Evolutionary conservation across 53 echinoderm and acorn worm genomes (phyloP).

Genomic region (Actinopyga echinites): DNA sequence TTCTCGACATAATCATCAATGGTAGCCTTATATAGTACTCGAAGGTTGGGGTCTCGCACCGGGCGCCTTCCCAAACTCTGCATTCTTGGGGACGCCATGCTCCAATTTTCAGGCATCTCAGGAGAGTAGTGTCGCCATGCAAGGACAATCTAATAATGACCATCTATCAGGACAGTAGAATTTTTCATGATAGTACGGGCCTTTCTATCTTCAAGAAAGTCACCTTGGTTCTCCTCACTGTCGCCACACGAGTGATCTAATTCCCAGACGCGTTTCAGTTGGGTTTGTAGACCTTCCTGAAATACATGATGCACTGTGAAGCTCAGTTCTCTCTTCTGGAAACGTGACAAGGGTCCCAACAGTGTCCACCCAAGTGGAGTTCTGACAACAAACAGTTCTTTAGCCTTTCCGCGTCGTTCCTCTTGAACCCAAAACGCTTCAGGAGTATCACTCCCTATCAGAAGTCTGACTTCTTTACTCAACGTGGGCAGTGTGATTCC

Average conservation of each 20-base stretch:
- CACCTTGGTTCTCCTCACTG: slow-evolving; percentile 31
- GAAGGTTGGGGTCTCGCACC: slow-evolving; percentile 19
- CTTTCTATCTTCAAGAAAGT: slow-evolving; percentile 55
- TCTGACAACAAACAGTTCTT: slow-evolving; percentile 57
- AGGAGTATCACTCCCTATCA: slow-evolving; percentile 52
- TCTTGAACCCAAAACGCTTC: slow-evolving; percentile 64
- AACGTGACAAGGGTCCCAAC: slow-evolving; percentile 41
- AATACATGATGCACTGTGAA: background rate
- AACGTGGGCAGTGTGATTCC: background rate
- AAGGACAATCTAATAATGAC: slow-evolving; percentile 57
- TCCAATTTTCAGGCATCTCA: slow-evolving; percentile 49
- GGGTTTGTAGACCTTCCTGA: slow-evolving; percentile 44
- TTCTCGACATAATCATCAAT: slow-evolving; percentile 13
- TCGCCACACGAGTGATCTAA: slow-evolving; percentile 16
- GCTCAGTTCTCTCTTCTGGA: background rate
- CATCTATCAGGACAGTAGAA: slow-evolving; percentile 29
- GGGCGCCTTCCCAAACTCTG: slow-evolving; percentile 39
- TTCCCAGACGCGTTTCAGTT: slow-evolving; percentile 58
- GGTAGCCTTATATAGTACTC: slow-evolving; percentile 8
- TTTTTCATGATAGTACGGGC: slow-evolving; percentile 48
- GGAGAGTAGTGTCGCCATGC: slow-evolving; percentile 56
- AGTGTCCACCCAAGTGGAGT: slow-evolving; percentile 62
- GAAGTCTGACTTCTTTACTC: slow-evolving; percentile 39
- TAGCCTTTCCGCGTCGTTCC: slow-evolving; percentile 45
- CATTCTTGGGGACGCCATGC: slow-evolving; percentile 48